Conservation (phyloP, 2,888 invertebrate genomes). For the Dynastes grantii region DNA sequence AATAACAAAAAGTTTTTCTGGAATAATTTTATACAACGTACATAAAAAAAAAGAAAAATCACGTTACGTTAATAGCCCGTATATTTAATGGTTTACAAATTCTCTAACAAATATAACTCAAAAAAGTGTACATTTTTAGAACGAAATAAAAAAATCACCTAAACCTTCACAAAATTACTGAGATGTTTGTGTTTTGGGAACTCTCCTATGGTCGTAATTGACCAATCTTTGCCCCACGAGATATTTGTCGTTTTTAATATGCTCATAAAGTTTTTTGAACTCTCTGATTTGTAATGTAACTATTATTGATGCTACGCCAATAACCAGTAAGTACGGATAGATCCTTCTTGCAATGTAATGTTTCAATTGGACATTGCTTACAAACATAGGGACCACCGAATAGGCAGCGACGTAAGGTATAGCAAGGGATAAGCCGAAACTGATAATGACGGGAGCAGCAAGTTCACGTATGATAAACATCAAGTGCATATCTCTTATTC, state of each 20-base stretch:
- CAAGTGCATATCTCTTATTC: slow-evolving; percentile 93
- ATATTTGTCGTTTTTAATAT: slow-evolving; percentile 99
- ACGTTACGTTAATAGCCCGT: slow-evolving; percentile 19
- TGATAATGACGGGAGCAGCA: slow-evolving; percentile 91
- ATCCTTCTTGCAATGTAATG: slow-evolving; percentile 88
- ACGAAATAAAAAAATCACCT: slow-evolving; percentile 19
- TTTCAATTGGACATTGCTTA: slow-evolving; percentile 77
- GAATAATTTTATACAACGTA: slow-evolving; percentile 38
- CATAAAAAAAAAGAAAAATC: slow-evolving; percentile 24
- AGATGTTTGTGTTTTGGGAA: slow-evolving; percentile 35
- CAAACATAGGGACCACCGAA: slow-evolving; percentile 80
- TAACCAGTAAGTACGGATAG: slow-evolving; percentile 90
- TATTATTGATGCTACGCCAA: slow-evolving; percentile 79
- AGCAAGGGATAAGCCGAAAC: slow-evolving; percentile 91
- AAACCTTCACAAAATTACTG: slow-evolving; percentile 40
- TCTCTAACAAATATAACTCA: slow-evolving; percentile 36
- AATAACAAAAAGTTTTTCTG: slow-evolving; percentile 38
- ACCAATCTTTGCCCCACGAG: slow-evolving; percentile 96
- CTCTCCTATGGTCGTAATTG: slow-evolving; percentile 92
- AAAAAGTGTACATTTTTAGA: slow-evolving; percentile 30
- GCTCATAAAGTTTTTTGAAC: slow-evolving; percentile 95
- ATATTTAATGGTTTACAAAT: slow-evolving; percentile 10
- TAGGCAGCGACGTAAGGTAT: slow-evolving; percentile 94
- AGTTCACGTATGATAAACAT: slow-evolving; percentile 88
- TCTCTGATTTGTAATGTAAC: slow-evolving; percentile 92